Conservation (phyloP, 2,888 invertebrate genomes). For the Smittia sp. region DNA sequence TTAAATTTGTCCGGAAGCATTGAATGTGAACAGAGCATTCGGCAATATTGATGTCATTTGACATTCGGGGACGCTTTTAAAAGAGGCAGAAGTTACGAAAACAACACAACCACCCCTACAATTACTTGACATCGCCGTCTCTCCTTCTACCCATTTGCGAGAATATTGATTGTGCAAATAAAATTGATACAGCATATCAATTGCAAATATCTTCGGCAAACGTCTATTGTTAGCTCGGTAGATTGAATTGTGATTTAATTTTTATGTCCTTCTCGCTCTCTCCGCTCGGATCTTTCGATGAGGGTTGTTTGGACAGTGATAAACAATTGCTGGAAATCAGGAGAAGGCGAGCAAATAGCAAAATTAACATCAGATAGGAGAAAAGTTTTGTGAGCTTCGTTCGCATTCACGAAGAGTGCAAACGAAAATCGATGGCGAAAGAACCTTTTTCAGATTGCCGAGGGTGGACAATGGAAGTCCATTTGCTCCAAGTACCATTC, state of each 20-base stretch:
- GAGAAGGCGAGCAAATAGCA: not conserved
- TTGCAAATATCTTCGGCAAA: slow-evolving; percentile 38
- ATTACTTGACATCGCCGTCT: not conserved
- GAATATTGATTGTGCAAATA: slow-evolving; percentile 40
- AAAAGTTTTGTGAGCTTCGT: not conserved
- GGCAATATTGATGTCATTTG: not conserved
- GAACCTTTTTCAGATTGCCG: not conserved
- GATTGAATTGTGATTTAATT: slow-evolving; percentile 40
- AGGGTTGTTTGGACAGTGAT: slow-evolving; percentile 26
- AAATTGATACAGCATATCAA: slow-evolving; percentile 41
- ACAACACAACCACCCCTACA: slow-evolving; percentile 29
- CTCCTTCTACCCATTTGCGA: not conserved
- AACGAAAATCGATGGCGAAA: slow-evolving; percentile 29
- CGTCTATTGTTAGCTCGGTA: slow-evolving; percentile 35
- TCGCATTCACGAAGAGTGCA: not conserved
- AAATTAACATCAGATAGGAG: slow-evolving; percentile 34
- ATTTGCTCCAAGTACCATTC: not conserved
- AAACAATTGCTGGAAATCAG: slow-evolving; percentile 9
- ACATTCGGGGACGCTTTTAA: not conserved
- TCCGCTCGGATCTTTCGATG: not conserved
- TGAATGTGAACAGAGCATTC: not conserved
- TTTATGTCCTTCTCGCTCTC: slow-evolving; percentile 1
- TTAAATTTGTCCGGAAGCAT: not conserved
- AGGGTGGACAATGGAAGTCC: slow-evolving; percentile 19
- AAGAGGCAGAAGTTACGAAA: not conserved